Evolutionary conservation across 2,113 vertebrate species (phyloP).

Genomic region (Rhinoptilus africanus): DNA sequence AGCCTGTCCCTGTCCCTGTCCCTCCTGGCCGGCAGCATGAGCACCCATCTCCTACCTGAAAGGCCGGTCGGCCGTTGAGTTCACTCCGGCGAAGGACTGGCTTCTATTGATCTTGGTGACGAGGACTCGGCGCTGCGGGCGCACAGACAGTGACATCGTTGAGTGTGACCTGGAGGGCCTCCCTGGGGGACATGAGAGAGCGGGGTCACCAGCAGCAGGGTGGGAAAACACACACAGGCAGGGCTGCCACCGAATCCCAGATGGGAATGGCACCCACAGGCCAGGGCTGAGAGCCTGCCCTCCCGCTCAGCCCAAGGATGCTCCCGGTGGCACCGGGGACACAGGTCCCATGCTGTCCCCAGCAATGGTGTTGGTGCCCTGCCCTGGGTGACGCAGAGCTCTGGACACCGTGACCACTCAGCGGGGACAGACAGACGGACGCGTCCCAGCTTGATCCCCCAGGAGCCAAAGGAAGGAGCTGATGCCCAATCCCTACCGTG

Average conservation of each 20-base stretch:
- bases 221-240: neutral
- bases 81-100: conserved; percentile 94
- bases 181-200: conserved; percentile 72
- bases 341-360: neutral
- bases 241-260: neutral
- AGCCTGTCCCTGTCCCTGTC: neutral
- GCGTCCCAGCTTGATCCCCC: fast-evolving
- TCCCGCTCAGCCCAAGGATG: neutral
- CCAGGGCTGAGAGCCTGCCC: neutral
- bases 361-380: neutral
- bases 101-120: conserved; percentile 91
- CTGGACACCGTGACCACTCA: neutral
- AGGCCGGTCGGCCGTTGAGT: conserved; percentile 82
- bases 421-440: neutral
- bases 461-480: neutral
- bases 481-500: neutral
- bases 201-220: neutral
- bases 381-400: neutral
- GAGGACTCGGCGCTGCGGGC: conserved; percentile 83
- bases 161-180: conserved; percentile 87
- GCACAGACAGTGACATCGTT: conserved; percentile 93
- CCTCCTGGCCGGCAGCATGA: fast-evolving
- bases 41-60: conserved; percentile 77
- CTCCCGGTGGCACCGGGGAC: fast-evolving
- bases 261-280: fast-evolving